phyloP scores from a whole-genome alignment of 2,888 invertebrate species.

The Nemotelus pantherinus region DNA sequence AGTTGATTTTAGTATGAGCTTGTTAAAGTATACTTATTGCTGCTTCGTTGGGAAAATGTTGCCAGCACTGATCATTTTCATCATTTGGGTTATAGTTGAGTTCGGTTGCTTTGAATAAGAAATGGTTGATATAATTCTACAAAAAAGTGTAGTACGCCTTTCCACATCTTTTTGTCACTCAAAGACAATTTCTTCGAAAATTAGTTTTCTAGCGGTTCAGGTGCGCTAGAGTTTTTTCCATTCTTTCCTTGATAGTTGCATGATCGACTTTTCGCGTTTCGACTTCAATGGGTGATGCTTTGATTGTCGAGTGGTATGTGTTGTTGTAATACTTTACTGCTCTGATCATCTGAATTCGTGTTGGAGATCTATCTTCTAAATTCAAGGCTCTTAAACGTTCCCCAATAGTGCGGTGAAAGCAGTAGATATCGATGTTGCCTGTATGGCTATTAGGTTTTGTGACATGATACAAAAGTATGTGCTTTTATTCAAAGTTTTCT shows the following conservation, averaged over 20 bases:
- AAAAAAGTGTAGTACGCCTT: too few species aligned
- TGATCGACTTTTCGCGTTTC: conserved; percentile 15
- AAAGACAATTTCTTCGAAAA: too few species aligned
- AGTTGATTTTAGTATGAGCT: too few species aligned
- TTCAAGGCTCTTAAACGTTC: neutral
- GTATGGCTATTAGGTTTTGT: conserved; percentile 18
- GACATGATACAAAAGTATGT: too few species aligned
- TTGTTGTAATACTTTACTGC: conserved; percentile 20
- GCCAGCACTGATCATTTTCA: too few species aligned
- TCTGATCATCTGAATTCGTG: conserved; percentile 18
- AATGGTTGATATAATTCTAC: too few species aligned
- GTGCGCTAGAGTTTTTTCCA: neutral
- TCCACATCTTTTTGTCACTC: too few species aligned
- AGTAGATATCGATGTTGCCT: neutral
- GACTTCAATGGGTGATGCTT: conserved; percentile 42
- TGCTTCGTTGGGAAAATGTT: too few species aligned
- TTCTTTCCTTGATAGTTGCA: neutral
- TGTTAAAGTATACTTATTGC: too few species aligned
- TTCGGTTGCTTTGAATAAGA: too few species aligned
- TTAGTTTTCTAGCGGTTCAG: too few species aligned
- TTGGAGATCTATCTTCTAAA: conserved; percentile 33
- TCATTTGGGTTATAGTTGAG: too few species aligned
- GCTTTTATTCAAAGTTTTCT: conserved; percentile 1
- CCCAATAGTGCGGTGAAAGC: neutral
- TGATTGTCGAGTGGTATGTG: conserved; percentile 27